Evolutionary conservation across 2,888 invertebrate genomes (phyloP), one percentile per base, ranked within the genome.

Genomic region (Agrochola litura): DNA sequence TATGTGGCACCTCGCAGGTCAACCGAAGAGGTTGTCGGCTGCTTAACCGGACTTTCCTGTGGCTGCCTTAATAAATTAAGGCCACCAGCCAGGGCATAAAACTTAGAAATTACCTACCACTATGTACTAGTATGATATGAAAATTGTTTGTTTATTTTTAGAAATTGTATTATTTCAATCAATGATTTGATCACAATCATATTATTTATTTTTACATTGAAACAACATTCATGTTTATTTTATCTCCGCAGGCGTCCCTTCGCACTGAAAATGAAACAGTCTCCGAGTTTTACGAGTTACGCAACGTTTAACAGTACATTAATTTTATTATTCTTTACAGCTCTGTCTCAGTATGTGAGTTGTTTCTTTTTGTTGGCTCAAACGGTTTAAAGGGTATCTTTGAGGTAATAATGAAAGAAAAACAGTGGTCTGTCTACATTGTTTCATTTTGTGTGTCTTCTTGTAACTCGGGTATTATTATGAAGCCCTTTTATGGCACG

Each of bases 281-380:
- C 70, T 25, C 37, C 4, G 10, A 58, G 46, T 71, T 64, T 49
- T 46, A 30, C 56, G 19, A 12, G 30, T 37, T 52, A 25, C 72
- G 58, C 22, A 43, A 69, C 58, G 22, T 46, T 49, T 30, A 69
- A 65, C 69, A 61, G 65, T 14, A 73, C 82, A 75, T 85, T 85
- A 37, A 70, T 75, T 81, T 79, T 71, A 80, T 81, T 81, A 52
- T 84, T 30, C 49, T 73, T 68, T 49, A 68, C 22, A 65, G 65
- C 54, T 43, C 25, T n/a, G 64, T 65, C 19, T 30, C 25, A 12
- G 60, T 49, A 19, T 80, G n/a, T 65, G 54, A 56, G 37, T 63
- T n/a, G 54, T 54, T 61, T 61, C 22, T 65, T 49, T 60, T 41
- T 25, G 54, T 41, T 56, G 10, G 12, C 37, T 52, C 25, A 46